A percentile compares a stretch with the other conserved stretches of the same genome.
These are phyloP conservation scores for Stictonetta naevosa DNA, from an alignment of 2,113 vertebrate genomes.

Conservation along the genomic window DNA sequence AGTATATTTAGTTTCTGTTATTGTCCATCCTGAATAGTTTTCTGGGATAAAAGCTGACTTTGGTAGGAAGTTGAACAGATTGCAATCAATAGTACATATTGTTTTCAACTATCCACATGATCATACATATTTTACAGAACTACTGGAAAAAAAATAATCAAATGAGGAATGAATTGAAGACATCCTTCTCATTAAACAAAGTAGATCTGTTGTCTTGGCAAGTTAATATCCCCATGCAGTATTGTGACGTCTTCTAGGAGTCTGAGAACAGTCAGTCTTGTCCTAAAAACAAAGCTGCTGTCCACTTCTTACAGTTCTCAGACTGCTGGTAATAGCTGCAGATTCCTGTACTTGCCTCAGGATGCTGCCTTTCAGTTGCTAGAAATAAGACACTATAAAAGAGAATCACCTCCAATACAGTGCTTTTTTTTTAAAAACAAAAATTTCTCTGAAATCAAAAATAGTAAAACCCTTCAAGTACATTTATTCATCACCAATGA, in stretches of 20 bases:
- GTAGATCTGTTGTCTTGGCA: background rate
- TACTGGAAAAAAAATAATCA: background rate
- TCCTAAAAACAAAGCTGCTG: background rate
- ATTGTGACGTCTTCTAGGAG: background rate
- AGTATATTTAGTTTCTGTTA: background rate
- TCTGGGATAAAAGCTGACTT: background rate
- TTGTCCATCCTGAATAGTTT: background rate
- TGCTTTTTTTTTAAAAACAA: background rate
- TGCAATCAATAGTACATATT: background rate
- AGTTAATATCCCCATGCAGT: accelerated
- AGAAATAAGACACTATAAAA: background rate
- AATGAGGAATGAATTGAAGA: background rate
- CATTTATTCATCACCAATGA: slow-evolving; percentile 62
- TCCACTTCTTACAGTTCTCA: background rate
- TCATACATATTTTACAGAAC: background rate
- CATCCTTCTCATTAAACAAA: background rate
- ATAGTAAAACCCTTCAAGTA: slow-evolving; percentile 36
- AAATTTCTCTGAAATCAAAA: background rate
- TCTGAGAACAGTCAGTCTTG: background rate
- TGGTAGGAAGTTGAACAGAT: background rate
- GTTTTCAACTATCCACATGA: background rate
- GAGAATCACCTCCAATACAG: background rate
- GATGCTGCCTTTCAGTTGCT: background rate
- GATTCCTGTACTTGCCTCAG: background rate
- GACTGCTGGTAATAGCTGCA: background rate